Percentiles rank a stretch among this genome's conserved stretches.
Evolutionary conservation across 1,140 invertebrate genomes (phyloP).

Genomic region (Caenorhabditis latens): DNA sequence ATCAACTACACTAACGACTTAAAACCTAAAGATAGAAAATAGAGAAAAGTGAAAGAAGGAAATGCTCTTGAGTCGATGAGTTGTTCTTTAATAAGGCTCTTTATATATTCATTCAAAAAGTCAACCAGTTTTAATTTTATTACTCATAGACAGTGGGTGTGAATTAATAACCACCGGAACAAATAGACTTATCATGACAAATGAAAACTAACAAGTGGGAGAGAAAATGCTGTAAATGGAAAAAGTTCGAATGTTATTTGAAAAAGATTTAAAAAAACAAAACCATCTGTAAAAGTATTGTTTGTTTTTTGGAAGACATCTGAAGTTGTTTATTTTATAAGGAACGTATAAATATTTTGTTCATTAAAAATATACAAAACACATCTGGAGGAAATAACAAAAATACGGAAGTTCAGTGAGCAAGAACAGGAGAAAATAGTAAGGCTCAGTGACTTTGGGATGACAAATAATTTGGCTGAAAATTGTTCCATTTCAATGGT

Average conservation of each 20-base stretch:
- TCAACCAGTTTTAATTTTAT: not conserved
- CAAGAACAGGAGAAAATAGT: no score
- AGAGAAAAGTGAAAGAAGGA: not conserved
- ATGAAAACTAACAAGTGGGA: not conserved
- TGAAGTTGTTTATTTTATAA: no score
- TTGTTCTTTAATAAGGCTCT: not conserved
- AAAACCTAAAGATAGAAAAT: slow-evolving; percentile 40
- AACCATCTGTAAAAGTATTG: no score
- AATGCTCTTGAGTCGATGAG: slow-evolving; percentile 24
- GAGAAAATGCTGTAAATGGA: not conserved
- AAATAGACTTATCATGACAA: slow-evolving; percentile 13
- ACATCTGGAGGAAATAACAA: no score
- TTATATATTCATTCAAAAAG: not conserved
- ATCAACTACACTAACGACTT: slow-evolving; percentile 48
- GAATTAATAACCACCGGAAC: not conserved
- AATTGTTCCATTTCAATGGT: no score
- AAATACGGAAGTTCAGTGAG: no score
- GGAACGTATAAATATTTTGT: no score
- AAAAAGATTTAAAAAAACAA: not conserved
- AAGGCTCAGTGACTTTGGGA: no score
- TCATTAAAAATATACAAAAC: no score
- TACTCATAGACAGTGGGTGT: not conserved
- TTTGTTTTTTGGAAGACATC: no score
- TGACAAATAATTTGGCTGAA: no score
- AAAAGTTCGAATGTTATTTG: not conserved